Conservation (phyloP, 2,888 invertebrate genomes). For the Eupithecia exiguata region DNA sequence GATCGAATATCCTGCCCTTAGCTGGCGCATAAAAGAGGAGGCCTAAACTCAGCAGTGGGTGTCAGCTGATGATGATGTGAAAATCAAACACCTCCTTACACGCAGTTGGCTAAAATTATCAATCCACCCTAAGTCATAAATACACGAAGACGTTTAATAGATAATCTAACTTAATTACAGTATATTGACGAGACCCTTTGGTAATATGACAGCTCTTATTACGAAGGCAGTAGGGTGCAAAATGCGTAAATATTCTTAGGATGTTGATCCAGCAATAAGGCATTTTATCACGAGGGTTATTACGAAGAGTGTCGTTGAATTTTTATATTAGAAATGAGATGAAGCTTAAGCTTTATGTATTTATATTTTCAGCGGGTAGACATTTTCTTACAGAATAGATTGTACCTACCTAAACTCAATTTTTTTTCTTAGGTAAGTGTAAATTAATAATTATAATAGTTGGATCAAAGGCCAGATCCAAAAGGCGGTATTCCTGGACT, state of each 20-base stretch:
- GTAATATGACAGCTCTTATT: background rate
- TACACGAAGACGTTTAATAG: constrained; percentile 36
- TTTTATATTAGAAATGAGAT: constrained; percentile 36
- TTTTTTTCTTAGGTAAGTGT: too few relatives aligned
- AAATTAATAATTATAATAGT: too few relatives aligned
- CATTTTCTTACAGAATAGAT: too few relatives aligned
- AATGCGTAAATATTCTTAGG: constrained; percentile 12
- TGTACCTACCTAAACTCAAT: too few relatives aligned
- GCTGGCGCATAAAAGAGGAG: too few relatives aligned
- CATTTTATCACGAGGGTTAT: constrained; percentile 61
- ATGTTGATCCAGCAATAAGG: constrained; percentile 52
- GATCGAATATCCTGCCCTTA: too few relatives aligned
- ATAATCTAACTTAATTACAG: constrained; percentile 44
- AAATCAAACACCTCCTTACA: background rate
- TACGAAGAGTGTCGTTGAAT: constrained; percentile 36
- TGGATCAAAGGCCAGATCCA: too few relatives aligned
- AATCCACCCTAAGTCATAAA: constrained; percentile 34
- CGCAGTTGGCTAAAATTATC: constrained; percentile 25
- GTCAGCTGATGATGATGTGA: background rate
- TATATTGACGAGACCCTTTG: constrained; percentile 34
- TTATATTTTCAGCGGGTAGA: background rate
- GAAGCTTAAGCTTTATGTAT: background rate
- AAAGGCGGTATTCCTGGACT: too few relatives aligned
- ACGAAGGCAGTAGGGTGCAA: constrained; percentile 27
- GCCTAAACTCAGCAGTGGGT: too few relatives aligned